Evolutionary conservation across 2,888 invertebrate species (phyloP).

Genomic region (Halocaridina rubra): DNA sequence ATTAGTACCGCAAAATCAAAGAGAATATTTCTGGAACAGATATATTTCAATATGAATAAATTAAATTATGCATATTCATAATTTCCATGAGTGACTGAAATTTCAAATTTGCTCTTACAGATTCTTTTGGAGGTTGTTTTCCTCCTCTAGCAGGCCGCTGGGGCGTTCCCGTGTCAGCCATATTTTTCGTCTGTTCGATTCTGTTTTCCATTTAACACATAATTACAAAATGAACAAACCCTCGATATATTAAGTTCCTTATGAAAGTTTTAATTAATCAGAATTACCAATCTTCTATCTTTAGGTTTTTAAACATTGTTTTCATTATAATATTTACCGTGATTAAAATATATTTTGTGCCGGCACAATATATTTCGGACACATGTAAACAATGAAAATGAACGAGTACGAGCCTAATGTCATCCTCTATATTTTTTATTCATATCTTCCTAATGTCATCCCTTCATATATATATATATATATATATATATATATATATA

Average conservation of each 20-base stretch:
- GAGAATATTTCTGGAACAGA: too few species aligned
- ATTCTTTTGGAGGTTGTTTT: conserved; percentile 51
- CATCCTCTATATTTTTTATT: background rate
- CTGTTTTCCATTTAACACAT: too few species aligned
- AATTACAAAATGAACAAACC: too few species aligned
- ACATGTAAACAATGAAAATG: background rate
- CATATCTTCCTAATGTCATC: background rate
- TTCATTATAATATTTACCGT: background rate
- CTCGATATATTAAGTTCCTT: too few species aligned
- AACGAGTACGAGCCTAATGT: background rate
- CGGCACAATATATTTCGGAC: background rate
- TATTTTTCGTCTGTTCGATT: conserved; percentile 19
- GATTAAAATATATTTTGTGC: background rate
- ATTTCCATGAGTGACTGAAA: too few species aligned
- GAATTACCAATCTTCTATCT: too few species aligned
- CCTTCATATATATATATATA: background rate
- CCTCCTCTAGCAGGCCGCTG: conserved; percentile 47
- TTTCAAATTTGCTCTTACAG: conserved; percentile 41
- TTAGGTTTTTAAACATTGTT: too few species aligned
- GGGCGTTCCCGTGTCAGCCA: conserved; percentile 55
- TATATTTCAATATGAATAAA: too few species aligned
- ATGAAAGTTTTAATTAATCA: too few species aligned
- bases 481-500: background rate
- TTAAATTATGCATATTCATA: background rate
- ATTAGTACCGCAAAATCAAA: too few species aligned